phyloP scores from a whole-genome alignment of 1,140 invertebrate genomes.

The Ooceraea biroi region DNA sequence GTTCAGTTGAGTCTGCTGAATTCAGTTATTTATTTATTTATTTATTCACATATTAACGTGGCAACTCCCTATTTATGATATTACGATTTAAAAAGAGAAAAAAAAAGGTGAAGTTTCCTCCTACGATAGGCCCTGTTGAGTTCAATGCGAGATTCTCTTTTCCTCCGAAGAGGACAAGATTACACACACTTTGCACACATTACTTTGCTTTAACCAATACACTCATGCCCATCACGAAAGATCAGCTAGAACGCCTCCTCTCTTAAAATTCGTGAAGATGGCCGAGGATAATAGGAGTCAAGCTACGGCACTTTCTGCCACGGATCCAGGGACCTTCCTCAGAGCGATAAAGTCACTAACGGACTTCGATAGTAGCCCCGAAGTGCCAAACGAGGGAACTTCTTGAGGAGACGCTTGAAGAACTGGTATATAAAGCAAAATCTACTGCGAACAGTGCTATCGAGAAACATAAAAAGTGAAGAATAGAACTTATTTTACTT shows the following conservation, averaged over 20 bases:
- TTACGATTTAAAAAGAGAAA: too few relatives aligned
- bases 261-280: constrained; percentile 64
- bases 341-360: constrained; percentile 77
- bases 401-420: not conserved
- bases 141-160: constrained; percentile 52
- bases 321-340: constrained; percentile 81
- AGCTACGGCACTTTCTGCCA: constrained; percentile 78
- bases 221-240: constrained; percentile 70
- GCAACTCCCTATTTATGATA: too few relatives aligned
- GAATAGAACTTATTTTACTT: not conserved
- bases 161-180: too few relatives aligned
- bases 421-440: not conserved
- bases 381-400: constrained; percentile 75
- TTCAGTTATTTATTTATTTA: too few relatives aligned
- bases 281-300: constrained; percentile 71
- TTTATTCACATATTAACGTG: too few relatives aligned
- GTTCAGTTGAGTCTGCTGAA: too few relatives aligned
- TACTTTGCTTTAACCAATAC: constrained; percentile 80
- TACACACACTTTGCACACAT: constrained; percentile 67
- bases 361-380: constrained; percentile 77
- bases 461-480: constrained; percentile 8
- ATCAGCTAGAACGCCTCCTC: constrained; percentile 73
- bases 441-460: not conserved
- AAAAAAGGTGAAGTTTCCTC: constrained; percentile 69
- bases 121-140: constrained; percentile 74